Conservation (phyloP, 2,113 vertebrate genomes). For the Emydocephalus ijimae region DNA sequence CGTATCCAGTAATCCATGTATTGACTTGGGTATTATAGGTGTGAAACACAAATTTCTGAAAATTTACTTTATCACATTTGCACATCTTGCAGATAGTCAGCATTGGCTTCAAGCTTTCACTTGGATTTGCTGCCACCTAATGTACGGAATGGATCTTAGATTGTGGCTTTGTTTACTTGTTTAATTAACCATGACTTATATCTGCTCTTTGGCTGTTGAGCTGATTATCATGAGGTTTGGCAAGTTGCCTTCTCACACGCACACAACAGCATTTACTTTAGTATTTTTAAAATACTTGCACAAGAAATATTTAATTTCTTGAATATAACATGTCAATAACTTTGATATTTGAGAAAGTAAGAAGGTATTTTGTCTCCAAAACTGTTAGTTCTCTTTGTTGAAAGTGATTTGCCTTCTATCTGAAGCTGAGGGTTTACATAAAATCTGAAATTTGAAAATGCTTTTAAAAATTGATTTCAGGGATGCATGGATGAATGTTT, state of each 20-base stretch:
- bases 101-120: not conserved
- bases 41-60: not conserved
- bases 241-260: not conserved
- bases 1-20: not conserved
- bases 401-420: no score
- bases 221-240: not conserved
- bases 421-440: not conserved
- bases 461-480: not conserved
- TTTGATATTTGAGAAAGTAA: not conserved
- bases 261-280: not conserved
- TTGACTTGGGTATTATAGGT: not conserved
- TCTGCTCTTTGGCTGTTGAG: not conserved
- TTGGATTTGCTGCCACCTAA: conserved; percentile 23
- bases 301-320: not conserved
- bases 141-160: not conserved
- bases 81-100: not conserved
- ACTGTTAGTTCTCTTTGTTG: not conserved
- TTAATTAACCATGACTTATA: not conserved
- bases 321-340: not conserved
- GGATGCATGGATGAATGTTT: not conserved
- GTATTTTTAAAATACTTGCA: not conserved
- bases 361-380: not conserved
- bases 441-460: not conserved
- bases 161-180: not conserved
- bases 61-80: not conserved